Conservation (phyloP, 2,797 vertebrate genomes). For the Microhierax caerulescens region DNA sequence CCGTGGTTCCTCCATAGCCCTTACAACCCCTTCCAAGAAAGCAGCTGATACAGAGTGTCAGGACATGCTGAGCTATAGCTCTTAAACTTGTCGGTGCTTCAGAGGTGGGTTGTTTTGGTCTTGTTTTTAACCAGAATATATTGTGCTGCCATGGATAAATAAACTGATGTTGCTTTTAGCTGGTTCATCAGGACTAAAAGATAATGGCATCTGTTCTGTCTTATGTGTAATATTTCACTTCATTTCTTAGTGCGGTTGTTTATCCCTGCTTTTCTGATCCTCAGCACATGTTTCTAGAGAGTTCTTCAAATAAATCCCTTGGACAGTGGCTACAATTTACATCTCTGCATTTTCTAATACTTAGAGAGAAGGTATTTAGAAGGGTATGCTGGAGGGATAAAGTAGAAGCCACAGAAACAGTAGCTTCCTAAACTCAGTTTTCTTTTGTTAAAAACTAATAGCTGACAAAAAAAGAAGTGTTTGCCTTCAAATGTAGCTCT, state of each 20-base stretch:
- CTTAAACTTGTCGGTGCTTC: neutral
- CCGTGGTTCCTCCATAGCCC: neutral
- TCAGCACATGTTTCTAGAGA: neutral
- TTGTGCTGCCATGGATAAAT: conserved; percentile 8
- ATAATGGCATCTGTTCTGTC: conserved; percentile 22
- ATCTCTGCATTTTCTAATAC: conserved; percentile 42
- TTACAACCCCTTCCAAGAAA: neutral
- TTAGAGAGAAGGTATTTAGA: conserved; percentile 49
- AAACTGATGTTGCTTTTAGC: conserved; percentile 30
- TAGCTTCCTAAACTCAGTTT: conserved; percentile 34
- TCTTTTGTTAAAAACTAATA: conserved; percentile 38
- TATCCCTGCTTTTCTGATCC: neutral
- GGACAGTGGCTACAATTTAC: conserved; percentile 3
- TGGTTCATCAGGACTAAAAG: conserved; percentile 15
- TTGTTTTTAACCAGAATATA: neutral
- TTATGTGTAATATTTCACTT: conserved; percentile 13
- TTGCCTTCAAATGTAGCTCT: neutral
- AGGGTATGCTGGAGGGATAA: conserved; percentile 33
- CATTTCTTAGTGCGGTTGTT: conserved; percentile 23
- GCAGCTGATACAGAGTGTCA: neutral
- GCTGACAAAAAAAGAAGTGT: neutral
- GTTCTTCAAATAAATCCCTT: conserved; percentile 44
- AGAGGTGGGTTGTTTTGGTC: neutral
- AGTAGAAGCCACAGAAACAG: conserved; percentile 18
- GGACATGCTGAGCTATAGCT: neutral